These are phyloP conservation scores for Stichopus chloronotus DNA, from an alignment of 35 echinoderm and acorn worm species.

Conservation along the genomic window DNA sequence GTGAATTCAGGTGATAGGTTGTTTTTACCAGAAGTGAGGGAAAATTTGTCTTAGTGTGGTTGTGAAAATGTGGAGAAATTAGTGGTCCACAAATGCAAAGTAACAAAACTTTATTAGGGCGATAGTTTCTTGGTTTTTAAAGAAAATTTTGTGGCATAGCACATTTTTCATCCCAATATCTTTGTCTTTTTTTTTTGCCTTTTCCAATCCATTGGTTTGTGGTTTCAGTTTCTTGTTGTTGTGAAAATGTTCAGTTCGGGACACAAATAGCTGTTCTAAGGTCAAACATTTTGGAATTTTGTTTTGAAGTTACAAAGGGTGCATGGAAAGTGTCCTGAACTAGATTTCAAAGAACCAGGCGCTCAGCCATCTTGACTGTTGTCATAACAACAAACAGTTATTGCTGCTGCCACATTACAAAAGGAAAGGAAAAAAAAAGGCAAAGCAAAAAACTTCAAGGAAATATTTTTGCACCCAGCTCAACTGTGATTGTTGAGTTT, in stretches of 20 bases:
- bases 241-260: neutral
- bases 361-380: neutral
- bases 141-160: too few species aligned
- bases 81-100: too few species aligned
- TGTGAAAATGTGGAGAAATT: too few species aligned
- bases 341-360: neutral
- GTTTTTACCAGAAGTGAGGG: too few species aligned
- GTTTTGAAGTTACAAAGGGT: neutral
- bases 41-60: too few species aligned
- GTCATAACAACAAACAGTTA: neutral
- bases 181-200: neutral
- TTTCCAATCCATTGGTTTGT: neutral
- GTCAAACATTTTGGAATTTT: conserved; percentile 54
- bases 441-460: neutral
- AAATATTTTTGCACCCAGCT: neutral
- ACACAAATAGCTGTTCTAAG: conserved; percentile 33
- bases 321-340: conserved; percentile 10
- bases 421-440: neutral
- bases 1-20: too few species aligned
- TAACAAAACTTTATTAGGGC: too few species aligned
- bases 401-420: neutral
- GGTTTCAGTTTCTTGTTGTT: conserved; percentile 16
- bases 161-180: too few species aligned
- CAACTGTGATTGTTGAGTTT: neutral
- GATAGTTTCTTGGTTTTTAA: too few species aligned